Percentiles rank a stretch among this genome's conserved stretches.
Evolutionary conservation across 2,888 invertebrate genomes (phyloP).

Genomic region (Eurytoma californica): DNA sequence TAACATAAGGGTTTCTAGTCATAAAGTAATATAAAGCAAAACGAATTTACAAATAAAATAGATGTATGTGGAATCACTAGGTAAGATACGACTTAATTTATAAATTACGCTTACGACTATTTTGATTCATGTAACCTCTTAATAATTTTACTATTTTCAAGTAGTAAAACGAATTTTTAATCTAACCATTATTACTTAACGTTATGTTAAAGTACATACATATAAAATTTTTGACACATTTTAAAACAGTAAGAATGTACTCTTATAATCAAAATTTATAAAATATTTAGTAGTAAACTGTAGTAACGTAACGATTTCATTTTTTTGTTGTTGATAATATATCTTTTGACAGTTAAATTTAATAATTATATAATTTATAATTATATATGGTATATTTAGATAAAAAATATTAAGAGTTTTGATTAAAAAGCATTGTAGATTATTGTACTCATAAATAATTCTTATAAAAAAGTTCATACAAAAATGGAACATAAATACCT

Average conservation of each 20-base stretch:
- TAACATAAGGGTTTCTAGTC: too few relatives aligned
- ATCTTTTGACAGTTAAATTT: too few relatives aligned
- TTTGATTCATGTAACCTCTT: too few relatives aligned
- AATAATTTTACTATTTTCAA: neutral
- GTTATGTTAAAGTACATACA: slow-evolving; percentile 22
- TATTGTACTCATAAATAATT: slow-evolving; percentile 6
- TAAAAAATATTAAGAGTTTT: neutral
- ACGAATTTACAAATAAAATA: too few relatives aligned
- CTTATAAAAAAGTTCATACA: neutral
- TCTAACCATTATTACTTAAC: slow-evolving; percentile 7
- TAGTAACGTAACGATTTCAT: too few relatives aligned
- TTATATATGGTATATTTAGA: neutral
- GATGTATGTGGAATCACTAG: too few relatives aligned
- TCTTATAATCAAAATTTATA: slow-evolving; percentile 1
- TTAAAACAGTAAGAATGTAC: slow-evolving; percentile 11
- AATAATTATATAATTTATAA: neutral
- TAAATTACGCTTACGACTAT: neutral
- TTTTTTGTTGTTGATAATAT: too few relatives aligned
- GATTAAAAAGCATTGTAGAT: neutral
- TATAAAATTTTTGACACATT: slow-evolving; percentile 31
- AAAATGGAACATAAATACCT: too few relatives aligned
- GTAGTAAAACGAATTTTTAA: neutral
- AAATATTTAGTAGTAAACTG: slow-evolving; percentile 1
- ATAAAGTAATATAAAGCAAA: too few relatives aligned
- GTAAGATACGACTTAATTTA: neutral